Percentiles rank a stretch among this genome's conserved stretches.
Evolutionary conservation across 2,113 vertebrate species (phyloP).

Genomic region (Tringa solitaria): DNA sequence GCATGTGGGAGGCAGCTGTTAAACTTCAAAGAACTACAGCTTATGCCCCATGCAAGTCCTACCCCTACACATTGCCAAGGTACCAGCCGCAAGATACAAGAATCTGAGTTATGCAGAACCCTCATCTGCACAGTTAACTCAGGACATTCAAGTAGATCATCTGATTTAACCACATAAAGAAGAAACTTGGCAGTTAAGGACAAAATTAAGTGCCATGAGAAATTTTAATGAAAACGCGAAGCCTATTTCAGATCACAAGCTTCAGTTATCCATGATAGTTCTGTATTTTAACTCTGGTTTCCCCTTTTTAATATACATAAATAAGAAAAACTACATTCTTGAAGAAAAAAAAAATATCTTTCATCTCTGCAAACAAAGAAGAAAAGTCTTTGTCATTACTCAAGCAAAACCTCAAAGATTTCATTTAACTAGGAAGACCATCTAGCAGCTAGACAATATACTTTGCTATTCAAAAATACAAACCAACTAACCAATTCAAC

Average conservation of each 20-base stretch:
- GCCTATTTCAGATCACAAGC: neutral
- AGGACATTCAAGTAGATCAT: neutral
- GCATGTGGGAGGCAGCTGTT: neutral
- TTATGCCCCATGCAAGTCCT: neutral
- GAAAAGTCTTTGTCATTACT: neutral
- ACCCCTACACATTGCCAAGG: neutral
- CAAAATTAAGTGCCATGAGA: neutral
- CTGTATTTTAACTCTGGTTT: neutral
- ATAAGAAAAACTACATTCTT: neutral
- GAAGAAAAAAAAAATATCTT: neutral
- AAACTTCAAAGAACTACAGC: neutral
- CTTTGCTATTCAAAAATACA: neutral
- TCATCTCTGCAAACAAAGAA: neutral
- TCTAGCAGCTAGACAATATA: neutral
- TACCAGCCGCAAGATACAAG: neutral
- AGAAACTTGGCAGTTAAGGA: neutral
- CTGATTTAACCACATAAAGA: neutral
- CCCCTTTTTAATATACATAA: neutral
- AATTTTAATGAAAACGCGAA: neutral
- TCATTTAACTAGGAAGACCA: neutral
- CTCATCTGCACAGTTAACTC: neutral
- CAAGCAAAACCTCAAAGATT: neutral
- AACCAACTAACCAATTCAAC: neutral
- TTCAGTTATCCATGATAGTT: neutral
- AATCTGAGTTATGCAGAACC: neutral